Evolutionary conservation across 2,888 invertebrate genomes (phyloP), one percentile per base, ranked within the genome.

Genomic region (Trichacis sp.): DNA sequence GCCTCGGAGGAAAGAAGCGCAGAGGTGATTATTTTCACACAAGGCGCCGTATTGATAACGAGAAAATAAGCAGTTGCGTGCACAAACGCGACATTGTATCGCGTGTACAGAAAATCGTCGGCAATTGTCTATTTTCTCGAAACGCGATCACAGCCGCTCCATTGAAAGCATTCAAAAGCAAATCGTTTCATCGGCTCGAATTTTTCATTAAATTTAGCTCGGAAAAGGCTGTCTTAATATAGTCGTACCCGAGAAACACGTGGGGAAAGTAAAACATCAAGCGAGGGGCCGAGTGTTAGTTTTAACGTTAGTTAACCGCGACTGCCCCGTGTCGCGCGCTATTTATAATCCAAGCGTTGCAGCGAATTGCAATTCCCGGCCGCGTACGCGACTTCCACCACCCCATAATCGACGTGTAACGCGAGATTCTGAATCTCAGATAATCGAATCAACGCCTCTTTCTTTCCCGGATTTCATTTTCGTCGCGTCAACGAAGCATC

Each of bases 221-320:
- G 33, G n/a, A 66, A 61, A 55, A 64, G 24, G 40, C 54, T 69
- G 74, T 79, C 79, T 78, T 73, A 79, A 77, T 77, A 77, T 78
- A 78, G 80, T 75, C 74, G 73, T 65, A 73, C 79, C 70, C 79
- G 74, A 79, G 75, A 77, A 79, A 73, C 77, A 81, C 79, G 83
- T 86, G 85, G 84, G 81, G 81, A 82, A 75, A 76, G 81, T 82
- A 74, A 80, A 82, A 82, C 82, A 81, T 82, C 82, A 82, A 81
- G 80, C 79, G 80, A 81, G 78, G 75, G 79, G 77, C 76, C 73
- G 4, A 69, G 76, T 79, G 81, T 80, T 80, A 77, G 82, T 78
- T 81, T 79, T 77, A 81, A 73, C 77, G 81, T 82, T 82, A 81
- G 82, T 80, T 81, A 80, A 79, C 79, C 75, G 77, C 73, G 73